phyloP scores from a whole-genome alignment of 1,140 invertebrate species.

The Venturia canescens region DNA sequence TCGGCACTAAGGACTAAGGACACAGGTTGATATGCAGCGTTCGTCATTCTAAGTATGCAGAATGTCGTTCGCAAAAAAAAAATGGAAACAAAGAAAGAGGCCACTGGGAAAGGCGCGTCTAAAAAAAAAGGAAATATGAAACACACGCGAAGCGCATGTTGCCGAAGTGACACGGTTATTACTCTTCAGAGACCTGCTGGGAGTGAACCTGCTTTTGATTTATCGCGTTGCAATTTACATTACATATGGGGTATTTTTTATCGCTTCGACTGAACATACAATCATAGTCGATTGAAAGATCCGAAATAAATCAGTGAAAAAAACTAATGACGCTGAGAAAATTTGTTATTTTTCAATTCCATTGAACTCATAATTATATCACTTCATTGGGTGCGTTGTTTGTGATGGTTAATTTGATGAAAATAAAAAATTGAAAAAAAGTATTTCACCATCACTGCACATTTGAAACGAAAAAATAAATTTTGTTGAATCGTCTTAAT shows the following conservation, averaged over 20 bases:
- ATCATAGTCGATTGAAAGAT: no score
- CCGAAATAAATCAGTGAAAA: no score
- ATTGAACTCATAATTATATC: no score
- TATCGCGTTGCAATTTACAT: constrained; percentile 23
- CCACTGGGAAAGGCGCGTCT: not conserved
- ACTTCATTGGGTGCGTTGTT: no score
- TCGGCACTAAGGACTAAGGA: constrained; percentile 8
- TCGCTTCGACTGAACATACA: not conserved
- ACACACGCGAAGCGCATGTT: constrained; percentile 18
- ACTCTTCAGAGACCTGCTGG: constrained; percentile 18
- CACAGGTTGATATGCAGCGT: constrained; percentile 7
- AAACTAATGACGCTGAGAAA: no score
- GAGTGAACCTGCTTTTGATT: not conserved
- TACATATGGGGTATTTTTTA: not conserved
- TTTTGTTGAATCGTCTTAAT: not conserved
- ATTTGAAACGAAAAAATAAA: not conserved
- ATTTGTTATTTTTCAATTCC: no score
- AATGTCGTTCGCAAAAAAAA: constrained; percentile 4
- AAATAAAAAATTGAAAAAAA: no score
- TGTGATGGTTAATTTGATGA: no score
- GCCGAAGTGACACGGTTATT: constrained; percentile 26
- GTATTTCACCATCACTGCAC: no score
- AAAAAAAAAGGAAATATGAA: constrained; percentile 26
- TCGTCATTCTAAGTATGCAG: constrained; percentile 25
- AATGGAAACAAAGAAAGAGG: not conserved